Conservation (phyloP, 1,140 invertebrate species). For the Aphelinus certus region DNA sequence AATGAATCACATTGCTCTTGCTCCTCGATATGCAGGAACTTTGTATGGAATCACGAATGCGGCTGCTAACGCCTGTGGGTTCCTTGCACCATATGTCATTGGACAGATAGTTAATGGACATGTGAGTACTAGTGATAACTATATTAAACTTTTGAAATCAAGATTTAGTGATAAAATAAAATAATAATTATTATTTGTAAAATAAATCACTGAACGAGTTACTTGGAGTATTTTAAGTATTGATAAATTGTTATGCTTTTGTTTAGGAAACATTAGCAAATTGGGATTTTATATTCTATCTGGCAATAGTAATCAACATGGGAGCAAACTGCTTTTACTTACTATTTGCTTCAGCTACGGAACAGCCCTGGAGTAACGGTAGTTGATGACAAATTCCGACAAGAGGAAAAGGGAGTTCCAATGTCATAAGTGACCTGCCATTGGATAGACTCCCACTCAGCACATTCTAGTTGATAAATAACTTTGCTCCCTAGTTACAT, state of each 20-base stretch:
- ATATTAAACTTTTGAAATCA: too few species aligned
- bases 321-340: slow-evolving; percentile 82
- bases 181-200: not conserved
- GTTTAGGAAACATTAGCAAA: slow-evolving; percentile 82
- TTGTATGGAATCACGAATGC: slow-evolving; percentile 91
- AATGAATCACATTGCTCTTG: slow-evolving; percentile 89
- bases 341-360: slow-evolving; percentile 83
- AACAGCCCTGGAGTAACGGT: slow-evolving; percentile 77
- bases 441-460: slow-evolving; percentile 54
- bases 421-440: slow-evolving; percentile 49
- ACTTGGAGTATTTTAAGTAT: slow-evolving; percentile 14
- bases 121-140: slow-evolving; percentile 60
- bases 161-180: too few species aligned
- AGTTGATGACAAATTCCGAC: slow-evolving; percentile 60
- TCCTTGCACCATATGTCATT: slow-evolving; percentile 84
- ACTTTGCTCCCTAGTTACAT: slow-evolving; percentile 1
- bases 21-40: slow-evolving; percentile 85
- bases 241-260: slow-evolving; percentile 34
- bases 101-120: slow-evolving; percentile 77
- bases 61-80: slow-evolving; percentile 86
- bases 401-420: slow-evolving; percentile 47
- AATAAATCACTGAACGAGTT: slow-evolving; percentile 2
- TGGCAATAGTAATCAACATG: slow-evolving; percentile 82
- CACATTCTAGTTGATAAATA: slow-evolving; percentile 49
- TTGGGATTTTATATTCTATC: slow-evolving; percentile 90